phyloP scores from a whole-genome alignment of 2,113 vertebrate species.

The Hemichromis elongatus region DNA sequence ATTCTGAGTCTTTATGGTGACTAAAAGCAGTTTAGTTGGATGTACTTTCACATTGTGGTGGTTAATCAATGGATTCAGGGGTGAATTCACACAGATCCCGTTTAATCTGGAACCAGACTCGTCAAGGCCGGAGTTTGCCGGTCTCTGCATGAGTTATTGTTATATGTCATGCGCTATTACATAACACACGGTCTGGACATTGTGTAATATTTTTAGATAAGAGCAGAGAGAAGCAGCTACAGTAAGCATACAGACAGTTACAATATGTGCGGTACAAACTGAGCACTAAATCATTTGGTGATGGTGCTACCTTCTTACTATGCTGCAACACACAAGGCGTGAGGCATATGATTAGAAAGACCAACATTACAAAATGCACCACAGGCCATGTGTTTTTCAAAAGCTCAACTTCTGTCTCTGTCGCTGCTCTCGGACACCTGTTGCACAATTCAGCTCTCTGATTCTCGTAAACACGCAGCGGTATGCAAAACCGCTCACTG shows the following conservation, averaged over 20 bases:
- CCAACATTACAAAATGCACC: not conserved
- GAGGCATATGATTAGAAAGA: not conserved
- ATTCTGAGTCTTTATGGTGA: not conserved
- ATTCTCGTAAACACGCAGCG: not conserved
- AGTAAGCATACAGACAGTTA: not conserved
- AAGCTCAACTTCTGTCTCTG: not conserved
- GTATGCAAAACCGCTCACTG: not conserved
- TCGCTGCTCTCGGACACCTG: not conserved
- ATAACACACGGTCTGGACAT: constrained; percentile 39
- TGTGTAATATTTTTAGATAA: constrained; percentile 45
- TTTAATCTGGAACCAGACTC: not conserved
- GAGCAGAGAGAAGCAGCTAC: not conserved
- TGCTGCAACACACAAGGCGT: not conserved
- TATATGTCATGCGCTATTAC: constrained; percentile 6
- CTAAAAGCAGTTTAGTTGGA: not conserved
- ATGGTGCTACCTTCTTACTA: not conserved
- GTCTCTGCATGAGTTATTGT: constrained; percentile 15
- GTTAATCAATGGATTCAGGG: not conserved
- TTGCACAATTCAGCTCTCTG: not conserved
- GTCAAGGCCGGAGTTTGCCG: not conserved
- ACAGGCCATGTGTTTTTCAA: not conserved
- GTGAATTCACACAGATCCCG: not conserved
- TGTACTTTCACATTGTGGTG: not conserved
- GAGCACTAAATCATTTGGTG: not conserved
- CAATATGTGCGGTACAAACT: not conserved